phyloP scores from a whole-genome alignment of 2,888 invertebrate genomes.

The Oxystoma pomonae region DNA sequence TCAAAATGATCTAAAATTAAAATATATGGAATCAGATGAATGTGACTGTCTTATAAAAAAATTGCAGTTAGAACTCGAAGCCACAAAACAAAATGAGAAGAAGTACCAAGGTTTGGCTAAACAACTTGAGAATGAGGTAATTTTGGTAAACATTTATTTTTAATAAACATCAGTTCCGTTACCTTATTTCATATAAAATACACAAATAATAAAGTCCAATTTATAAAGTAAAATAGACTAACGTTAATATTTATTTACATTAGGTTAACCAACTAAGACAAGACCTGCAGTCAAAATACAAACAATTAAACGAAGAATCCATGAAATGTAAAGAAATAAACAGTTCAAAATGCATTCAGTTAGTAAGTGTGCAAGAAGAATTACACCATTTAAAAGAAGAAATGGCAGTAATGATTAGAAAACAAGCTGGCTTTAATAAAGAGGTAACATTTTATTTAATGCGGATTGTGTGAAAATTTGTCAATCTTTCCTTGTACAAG shows the following conservation, averaged over 20 bases:
- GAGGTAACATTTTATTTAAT: too few species aligned
- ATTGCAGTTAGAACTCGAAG: constrained; percentile 30
- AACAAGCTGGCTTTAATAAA: constrained; percentile 32
- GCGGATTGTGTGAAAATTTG: too few species aligned
- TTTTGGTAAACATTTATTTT: too few species aligned
- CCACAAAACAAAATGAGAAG: constrained; percentile 23
- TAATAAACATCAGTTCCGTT: too few species aligned
- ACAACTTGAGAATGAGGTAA: constrained; percentile 32
- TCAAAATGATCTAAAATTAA: constrained; percentile 23
- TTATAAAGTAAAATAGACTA: too few species aligned
- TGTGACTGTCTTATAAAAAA: constrained; percentile 22
- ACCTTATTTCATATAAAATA: too few species aligned
- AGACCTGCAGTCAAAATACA: constrained; percentile 28
- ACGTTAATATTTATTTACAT: too few species aligned
- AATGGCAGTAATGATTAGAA: constrained; percentile 34
- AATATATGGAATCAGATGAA: constrained; percentile 28
- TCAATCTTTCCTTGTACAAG: too few species aligned
- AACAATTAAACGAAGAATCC: constrained; percentile 31
- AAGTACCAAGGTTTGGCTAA: constrained; percentile 22
- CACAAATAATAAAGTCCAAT: too few species aligned
- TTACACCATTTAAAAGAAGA: constrained; percentile 37
- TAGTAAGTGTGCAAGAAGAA: constrained; percentile 36
- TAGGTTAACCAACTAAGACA: constrained; percentile 20
- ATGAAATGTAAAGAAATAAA: constrained; percentile 29
- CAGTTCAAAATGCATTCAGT: constrained; percentile 28